Conservation (phyloP, 2,888 invertebrate genomes). For the Tortricodes alternella region DNA sequence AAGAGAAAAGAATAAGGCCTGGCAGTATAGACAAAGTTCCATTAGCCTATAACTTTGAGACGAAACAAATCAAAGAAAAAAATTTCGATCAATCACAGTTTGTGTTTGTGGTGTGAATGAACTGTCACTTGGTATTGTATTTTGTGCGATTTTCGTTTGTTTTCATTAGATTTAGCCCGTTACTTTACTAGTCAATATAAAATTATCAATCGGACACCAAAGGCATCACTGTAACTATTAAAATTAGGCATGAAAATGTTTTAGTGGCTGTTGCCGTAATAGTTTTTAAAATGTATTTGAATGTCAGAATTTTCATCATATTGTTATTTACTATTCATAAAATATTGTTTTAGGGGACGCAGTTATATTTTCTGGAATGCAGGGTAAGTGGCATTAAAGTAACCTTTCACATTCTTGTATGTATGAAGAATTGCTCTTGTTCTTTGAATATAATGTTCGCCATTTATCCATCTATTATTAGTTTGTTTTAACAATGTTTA, state of each 20-base stretch:
- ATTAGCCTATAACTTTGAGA: too few species aligned
- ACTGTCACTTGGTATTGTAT: conserved; percentile 4
- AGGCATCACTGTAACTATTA: too few species aligned
- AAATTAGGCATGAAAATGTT: too few species aligned
- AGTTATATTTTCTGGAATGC: conserved; percentile 84
- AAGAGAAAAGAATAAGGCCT: too few species aligned
- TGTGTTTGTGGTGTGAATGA: conserved; percentile 2
- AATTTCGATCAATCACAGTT: too few species aligned
- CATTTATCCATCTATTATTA: too few species aligned
- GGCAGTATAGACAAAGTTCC: too few species aligned
- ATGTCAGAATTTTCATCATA: background rate
- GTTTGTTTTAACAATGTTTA: too few species aligned
- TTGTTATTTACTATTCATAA: conserved; percentile 17
- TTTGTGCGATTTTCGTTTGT: conserved; percentile 3
- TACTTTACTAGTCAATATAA: background rate
- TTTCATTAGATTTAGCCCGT: background rate
- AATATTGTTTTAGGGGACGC: conserved; percentile 83
- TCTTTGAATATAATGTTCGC: background rate
- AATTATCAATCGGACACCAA: background rate
- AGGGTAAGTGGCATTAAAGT: conserved; percentile 69
- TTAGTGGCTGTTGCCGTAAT: too few species aligned
- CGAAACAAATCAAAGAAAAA: too few species aligned
- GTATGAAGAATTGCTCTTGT: background rate
- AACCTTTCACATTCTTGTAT: background rate
- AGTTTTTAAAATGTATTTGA: background rate